Evolutionary conservation across 2,113 vertebrate species (phyloP).

Genomic region (Corythornis vintsioides): DNA sequence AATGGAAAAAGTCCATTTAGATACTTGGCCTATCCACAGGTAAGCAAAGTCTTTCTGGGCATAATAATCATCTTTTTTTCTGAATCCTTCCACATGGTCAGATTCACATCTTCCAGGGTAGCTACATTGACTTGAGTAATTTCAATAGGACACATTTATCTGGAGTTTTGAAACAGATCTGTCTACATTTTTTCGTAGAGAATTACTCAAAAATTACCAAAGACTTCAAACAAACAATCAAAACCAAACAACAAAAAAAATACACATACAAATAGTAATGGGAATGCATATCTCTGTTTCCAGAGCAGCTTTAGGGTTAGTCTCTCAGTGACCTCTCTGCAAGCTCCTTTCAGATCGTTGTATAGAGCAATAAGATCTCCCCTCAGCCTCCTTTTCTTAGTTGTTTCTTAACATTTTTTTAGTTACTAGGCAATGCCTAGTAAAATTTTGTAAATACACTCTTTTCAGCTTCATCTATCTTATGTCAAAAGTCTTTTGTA

Average conservation of each 20-base stretch:
- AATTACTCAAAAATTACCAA: not conserved
- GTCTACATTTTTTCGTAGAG: not conserved
- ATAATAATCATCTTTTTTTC: not conserved
- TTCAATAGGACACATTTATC: not conserved
- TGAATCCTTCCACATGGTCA: not conserved
- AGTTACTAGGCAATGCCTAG: not conserved
- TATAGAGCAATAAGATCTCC: too few species aligned
- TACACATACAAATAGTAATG: rapidly evolving
- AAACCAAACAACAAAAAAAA: not conserved
- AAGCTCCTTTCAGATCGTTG: too few species aligned
- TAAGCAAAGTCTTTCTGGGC: not conserved
- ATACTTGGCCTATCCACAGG: not conserved
- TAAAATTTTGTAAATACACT: not conserved
- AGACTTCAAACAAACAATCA: too few species aligned
- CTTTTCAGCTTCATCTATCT: not conserved
- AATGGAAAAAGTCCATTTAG: not conserved
- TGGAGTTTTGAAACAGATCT: not conserved
- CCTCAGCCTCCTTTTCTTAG: too few species aligned
- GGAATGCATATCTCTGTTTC: not conserved
- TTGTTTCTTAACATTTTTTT: not conserved
- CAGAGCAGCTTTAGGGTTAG: not conserved
- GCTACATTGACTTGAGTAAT: not conserved
- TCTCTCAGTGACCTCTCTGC: not conserved
- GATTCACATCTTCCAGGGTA: not conserved
- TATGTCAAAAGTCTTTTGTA: not conserved